Conservation (phyloP, 2,888 invertebrate genomes). For the Brachyptera risi region DNA sequence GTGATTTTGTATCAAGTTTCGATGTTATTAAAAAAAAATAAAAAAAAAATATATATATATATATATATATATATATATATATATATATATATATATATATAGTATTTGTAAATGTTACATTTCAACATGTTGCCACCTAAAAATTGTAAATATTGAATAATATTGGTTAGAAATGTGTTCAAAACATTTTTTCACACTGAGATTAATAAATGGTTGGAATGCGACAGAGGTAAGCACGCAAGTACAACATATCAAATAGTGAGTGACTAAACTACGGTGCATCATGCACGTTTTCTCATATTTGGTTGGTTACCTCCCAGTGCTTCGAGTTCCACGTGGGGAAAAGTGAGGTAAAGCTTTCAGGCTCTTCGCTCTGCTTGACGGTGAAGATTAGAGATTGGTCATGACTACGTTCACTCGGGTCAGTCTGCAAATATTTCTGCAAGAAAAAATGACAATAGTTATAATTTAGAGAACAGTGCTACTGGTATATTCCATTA, state of each 20-base stretch:
- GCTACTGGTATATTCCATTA: no score
- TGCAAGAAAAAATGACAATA: conserved; percentile 47
- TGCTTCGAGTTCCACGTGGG: conserved; percentile 65
- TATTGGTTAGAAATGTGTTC: no score
- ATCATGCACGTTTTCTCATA: no score
- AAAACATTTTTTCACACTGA: background rate
- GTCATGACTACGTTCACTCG: conserved; percentile 61
- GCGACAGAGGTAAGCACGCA: background rate
- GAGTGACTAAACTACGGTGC: background rate
- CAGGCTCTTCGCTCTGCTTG: conserved; percentile 70
- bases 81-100: no score
- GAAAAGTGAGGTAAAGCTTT: conserved; percentile 70
- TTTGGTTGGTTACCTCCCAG: conserved; percentile 53
- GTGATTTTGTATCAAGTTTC: no score
- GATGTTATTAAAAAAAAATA: no score
- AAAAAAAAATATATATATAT: no score
- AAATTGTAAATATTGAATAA: no score
- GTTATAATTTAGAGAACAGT: no score
- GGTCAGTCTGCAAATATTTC: conserved; percentile 67
- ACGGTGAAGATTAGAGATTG: conserved; percentile 63
- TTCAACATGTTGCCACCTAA: no score
- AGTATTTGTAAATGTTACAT: no score
- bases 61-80: no score
- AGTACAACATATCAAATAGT: background rate
- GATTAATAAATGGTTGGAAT: background rate